These are phyloP conservation scores for Scaptomyza polygonia DNA, from an alignment of 2,888 invertebrate species.

Conservation along the genomic window DNA sequence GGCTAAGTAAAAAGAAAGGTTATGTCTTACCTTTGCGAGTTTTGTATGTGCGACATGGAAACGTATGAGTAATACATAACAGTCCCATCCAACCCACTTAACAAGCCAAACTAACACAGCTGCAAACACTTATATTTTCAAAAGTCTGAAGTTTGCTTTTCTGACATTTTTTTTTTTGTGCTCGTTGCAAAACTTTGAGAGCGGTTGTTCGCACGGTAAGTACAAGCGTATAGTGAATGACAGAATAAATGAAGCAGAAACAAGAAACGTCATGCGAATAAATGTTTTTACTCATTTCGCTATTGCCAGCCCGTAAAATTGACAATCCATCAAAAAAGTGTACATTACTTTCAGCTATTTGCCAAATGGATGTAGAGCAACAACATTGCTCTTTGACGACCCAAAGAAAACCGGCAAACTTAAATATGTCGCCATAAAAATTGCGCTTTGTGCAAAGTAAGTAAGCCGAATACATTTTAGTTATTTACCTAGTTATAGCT, in stretches of 20 bases:
- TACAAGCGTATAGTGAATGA: constrained; percentile 45
- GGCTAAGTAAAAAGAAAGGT: constrained; percentile 25
- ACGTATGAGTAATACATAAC: constrained; percentile 56
- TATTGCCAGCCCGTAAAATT: constrained; percentile 63
- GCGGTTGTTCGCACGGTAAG: constrained; percentile 24
- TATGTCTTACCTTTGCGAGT: constrained; percentile 20
- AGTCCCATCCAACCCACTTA: constrained; percentile 4
- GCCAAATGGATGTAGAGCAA: constrained; percentile 8
- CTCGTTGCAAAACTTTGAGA: constrained; percentile 29
- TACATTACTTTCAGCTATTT: constrained; percentile 28
- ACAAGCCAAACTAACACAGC: constrained; percentile 9
- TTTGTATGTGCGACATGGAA: constrained; percentile 16
- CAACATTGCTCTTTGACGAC: constrained; percentile 23
- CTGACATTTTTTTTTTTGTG: constrained; percentile 15
- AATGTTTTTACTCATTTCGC: constrained; percentile 40
- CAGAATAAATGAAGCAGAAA: constrained; percentile 33
- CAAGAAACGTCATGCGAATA: constrained; percentile 24
- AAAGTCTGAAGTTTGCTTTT: constrained; percentile 18
- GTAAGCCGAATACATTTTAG: constrained; percentile 35
- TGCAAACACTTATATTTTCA: constrained; percentile 55
- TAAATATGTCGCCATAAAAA: constrained; percentile 67
- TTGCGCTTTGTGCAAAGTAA: constrained; percentile 28
- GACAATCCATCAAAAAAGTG: constrained; percentile 68
- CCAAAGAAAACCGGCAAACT: constrained; percentile 47
- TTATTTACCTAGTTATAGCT: constrained; percentile 21